Evolutionary conservation across 2,888 invertebrate species (phyloP).

Genomic region (Sarcophaga rosellei): DNA sequence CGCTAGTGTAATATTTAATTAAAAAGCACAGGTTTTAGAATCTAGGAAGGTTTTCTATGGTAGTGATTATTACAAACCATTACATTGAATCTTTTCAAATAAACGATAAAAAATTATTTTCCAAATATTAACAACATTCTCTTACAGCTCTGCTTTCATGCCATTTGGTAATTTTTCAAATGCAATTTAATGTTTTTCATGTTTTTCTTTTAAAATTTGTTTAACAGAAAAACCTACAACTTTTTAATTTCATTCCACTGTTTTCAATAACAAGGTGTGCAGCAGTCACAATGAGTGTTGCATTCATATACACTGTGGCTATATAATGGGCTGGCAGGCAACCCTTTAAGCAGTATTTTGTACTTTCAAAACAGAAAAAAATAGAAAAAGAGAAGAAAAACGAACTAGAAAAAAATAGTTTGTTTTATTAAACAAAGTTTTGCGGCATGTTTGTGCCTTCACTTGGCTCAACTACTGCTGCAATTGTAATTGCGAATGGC

Average conservation of each 20-base stretch:
- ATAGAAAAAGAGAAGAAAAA: too few relatives aligned
- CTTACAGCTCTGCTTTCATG: neutral
- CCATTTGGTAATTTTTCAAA: neutral
- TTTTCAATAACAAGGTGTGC: neutral
- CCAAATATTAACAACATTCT: too few relatives aligned
- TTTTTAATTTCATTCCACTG: neutral
- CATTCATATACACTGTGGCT: neutral
- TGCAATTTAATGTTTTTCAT: neutral
- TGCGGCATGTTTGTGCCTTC: constrained; percentile 18
- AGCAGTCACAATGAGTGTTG: neutral
- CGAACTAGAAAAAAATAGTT: too few relatives aligned
- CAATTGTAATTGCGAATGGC: constrained; percentile 42
- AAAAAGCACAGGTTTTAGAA: too few relatives aligned
- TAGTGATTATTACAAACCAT: too few relatives aligned
- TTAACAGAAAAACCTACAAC: neutral
- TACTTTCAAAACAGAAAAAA: constrained; percentile 28
- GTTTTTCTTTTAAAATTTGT: neutral
- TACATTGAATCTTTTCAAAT: too few relatives aligned
- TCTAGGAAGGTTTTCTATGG: too few relatives aligned
- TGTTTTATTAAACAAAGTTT: neutral
- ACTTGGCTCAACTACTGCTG: neutral
- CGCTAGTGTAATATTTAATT: too few relatives aligned
- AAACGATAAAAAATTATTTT: too few relatives aligned
- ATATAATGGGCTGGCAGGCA: neutral
- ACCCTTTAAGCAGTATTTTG: constrained; percentile 11